Evolutionary conservation across 2,797 vertebrate genomes (phyloP).

Genomic region (Gallinago stenura): DNA sequence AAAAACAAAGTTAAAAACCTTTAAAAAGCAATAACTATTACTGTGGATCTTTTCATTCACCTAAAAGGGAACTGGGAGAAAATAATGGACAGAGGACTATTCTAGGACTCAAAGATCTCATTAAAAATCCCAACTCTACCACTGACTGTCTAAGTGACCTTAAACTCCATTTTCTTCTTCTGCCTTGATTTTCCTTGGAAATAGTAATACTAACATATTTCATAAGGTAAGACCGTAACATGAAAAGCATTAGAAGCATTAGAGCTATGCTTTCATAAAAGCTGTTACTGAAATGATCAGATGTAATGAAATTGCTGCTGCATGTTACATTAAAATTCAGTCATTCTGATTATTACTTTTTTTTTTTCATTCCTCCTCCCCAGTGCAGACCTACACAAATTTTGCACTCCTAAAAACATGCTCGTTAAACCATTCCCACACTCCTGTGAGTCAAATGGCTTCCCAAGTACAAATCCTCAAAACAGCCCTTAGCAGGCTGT

Average conservation of each 20-base stretch:
- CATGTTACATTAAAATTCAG: not conserved
- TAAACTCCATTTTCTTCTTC: not conserved
- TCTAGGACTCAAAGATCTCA: not conserved
- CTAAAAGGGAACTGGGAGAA: not conserved
- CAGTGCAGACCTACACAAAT: fast-evolving
- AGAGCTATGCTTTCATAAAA: not conserved
- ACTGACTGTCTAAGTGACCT: not conserved
- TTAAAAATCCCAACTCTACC: not conserved
- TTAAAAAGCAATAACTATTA: not conserved
- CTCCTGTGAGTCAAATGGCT: not conserved
- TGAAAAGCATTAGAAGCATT: not conserved
- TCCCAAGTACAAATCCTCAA: not conserved
- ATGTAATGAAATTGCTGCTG: not conserved
- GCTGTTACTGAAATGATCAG: not conserved
- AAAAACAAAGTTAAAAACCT: not conserved
- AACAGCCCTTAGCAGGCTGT: not conserved
- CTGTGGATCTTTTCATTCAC: not conserved
- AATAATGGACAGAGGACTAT: not conserved
- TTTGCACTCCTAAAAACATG: not conserved
- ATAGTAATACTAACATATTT: not conserved
- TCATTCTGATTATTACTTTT: not conserved
- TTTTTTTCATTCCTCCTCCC: not conserved
- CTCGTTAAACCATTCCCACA: not conserved
- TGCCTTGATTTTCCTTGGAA: not conserved
- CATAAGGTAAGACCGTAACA: not conserved